Evolutionary conservation across 2,888 invertebrate species (phyloP).

Genomic region (Acanthoscelides obtectus): DNA sequence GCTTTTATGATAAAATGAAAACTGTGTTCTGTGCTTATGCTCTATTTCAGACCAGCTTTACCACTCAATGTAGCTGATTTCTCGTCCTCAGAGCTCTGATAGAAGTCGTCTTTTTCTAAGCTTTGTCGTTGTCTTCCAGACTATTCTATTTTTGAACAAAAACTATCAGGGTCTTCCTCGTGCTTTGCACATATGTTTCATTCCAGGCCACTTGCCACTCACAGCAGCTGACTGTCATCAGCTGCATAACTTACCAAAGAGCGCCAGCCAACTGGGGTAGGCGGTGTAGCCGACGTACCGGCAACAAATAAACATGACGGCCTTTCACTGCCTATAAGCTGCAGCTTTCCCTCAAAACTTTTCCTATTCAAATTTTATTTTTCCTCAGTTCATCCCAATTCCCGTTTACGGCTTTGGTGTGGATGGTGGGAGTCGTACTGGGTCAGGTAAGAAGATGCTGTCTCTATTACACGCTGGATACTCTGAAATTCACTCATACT

Average conservation of each 20-base stretch:
- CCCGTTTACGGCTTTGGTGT: background rate
- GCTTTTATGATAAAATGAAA: too few relatives aligned
- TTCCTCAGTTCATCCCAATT: background rate
- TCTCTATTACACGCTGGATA: background rate
- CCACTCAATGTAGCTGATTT: too few relatives aligned
- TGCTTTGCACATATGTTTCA: background rate
- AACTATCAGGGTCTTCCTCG: too few relatives aligned
- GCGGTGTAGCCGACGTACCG: background rate
- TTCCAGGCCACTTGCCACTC: background rate
- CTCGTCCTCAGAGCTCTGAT: too few relatives aligned
- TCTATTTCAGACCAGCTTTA: too few relatives aligned
- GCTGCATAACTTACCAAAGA: background rate
- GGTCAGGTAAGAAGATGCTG: background rate
- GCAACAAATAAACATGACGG: background rate
- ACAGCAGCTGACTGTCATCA: background rate
- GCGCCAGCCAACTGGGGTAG: background rate
- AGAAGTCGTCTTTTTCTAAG: too few relatives aligned
- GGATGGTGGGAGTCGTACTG: background rate
- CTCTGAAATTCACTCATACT: background rate
- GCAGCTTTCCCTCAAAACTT: background rate
- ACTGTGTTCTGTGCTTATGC: too few relatives aligned
- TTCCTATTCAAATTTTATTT: background rate
- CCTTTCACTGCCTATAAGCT: background rate
- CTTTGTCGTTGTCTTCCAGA: too few relatives aligned
- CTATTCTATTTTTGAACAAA: too few relatives aligned